phyloP scores from a whole-genome alignment of 92 coral and sea anemone species.

The Virgularia gustaviana region DNA sequence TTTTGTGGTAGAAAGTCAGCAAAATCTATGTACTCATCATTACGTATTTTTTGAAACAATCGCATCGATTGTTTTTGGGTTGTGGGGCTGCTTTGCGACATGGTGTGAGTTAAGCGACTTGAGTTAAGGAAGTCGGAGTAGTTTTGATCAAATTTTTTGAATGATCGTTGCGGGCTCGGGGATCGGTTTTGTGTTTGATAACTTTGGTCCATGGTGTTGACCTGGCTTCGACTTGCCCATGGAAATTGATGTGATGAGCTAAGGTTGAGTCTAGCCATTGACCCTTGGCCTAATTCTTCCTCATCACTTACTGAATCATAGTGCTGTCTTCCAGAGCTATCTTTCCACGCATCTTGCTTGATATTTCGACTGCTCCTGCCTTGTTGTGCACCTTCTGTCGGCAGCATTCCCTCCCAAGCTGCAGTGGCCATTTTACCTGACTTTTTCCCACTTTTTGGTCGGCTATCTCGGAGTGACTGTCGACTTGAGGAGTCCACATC shows the following conservation, averaged over 20 bases:
- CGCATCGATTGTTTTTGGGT: conserved; percentile 64
- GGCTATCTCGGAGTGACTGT: not conserved
- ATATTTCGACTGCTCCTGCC: conserved; percentile 22
- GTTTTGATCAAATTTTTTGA: conserved; percentile 19
- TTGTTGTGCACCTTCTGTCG: conserved; percentile 15
- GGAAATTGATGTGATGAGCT: conserved; percentile 9
- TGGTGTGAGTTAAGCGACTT: conserved; percentile 7
- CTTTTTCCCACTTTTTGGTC: conserved; percentile 8
- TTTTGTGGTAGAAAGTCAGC: conserved; percentile 66
- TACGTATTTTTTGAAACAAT: conserved; percentile 67
- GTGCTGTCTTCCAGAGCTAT: conserved; percentile 1
- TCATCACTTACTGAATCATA: not conserved
- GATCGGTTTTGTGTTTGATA: conserved; percentile 9
- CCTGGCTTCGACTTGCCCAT: conserved; percentile 7
- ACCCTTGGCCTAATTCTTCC: not conserved
- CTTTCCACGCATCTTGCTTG: not conserved
- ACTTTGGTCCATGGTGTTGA: not conserved
- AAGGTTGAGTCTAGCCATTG: not conserved
- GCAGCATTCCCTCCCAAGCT: conserved; percentile 26
- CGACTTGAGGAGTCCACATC: not conserved
- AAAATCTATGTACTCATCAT: conserved; percentile 80
- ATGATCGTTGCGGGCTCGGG: conserved; percentile 19
- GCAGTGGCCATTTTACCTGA: not conserved
- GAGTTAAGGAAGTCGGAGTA: conserved; percentile 19
- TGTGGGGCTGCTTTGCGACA: conserved; percentile 33